These are phyloP conservation scores for Petrocephalus microphthalmus DNA, from an alignment of 2,113 vertebrate species.

Conservation along the genomic window DNA sequence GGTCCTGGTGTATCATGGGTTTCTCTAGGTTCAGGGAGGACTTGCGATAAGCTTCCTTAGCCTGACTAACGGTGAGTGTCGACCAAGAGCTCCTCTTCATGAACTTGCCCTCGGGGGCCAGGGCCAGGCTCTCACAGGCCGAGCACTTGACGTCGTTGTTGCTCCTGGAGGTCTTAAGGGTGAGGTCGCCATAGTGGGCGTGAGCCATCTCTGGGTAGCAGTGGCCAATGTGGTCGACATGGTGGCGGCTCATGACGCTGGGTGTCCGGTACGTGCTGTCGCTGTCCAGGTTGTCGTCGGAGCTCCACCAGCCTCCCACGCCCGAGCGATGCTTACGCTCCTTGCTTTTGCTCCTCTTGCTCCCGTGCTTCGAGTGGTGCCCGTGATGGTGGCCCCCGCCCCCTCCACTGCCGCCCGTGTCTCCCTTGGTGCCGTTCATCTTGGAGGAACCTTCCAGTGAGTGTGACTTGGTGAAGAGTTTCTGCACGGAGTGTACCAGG, in stretches of 20 bases:
- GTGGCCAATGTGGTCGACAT: constrained; percentile 71
- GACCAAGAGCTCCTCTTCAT: constrained; percentile 99
- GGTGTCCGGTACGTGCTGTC: constrained; percentile 91
- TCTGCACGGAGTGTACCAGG: constrained; percentile 96
- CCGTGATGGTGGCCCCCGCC: constrained; percentile 64
- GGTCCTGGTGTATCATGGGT: constrained; percentile 79
- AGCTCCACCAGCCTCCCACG: constrained; percentile 92
- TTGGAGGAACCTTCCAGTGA: constrained; percentile 94
- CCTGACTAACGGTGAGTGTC: constrained; percentile 96
- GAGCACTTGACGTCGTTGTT: constrained; percentile 96
- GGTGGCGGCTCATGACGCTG: constrained; percentile 77
- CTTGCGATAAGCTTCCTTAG: constrained; percentile 96
- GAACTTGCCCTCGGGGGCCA: constrained; percentile 84
- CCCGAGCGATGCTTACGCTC: constrained; percentile 78
- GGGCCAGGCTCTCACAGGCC: constrained; percentile 82
- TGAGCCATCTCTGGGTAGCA: constrained; percentile 83
- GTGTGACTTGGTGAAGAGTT: constrained; percentile 98
- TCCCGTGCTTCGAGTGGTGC: constrained; percentile 74
- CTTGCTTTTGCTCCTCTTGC: constrained; percentile 91
- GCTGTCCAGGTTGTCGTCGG: constrained; percentile 94
- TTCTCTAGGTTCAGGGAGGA: constrained; percentile 93
- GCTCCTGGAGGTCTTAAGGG: constrained; percentile 91
- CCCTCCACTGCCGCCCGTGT: constrained; percentile 55
- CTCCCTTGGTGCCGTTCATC: constrained; percentile 84
- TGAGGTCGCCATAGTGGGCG: constrained; percentile 83